phyloP scores from a whole-genome alignment of 2,797 vertebrate genomes.

The Cirrhinus mrigala region DNA sequence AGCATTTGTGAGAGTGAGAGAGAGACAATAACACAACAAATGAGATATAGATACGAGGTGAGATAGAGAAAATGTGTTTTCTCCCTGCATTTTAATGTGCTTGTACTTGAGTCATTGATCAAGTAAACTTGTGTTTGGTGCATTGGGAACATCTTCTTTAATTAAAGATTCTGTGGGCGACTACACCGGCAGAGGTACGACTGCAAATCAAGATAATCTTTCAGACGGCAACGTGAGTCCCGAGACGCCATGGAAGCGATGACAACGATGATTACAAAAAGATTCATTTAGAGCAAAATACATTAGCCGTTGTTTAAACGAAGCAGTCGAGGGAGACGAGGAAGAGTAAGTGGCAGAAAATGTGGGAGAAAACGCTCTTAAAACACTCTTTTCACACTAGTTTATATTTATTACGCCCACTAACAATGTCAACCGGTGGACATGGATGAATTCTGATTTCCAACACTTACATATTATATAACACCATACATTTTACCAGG shows the following conservation, averaged over 20 bases:
- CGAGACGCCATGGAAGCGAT: slow-evolving; percentile 55
- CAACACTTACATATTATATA: background rate
- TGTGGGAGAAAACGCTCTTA: background rate
- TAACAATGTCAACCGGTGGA: background rate
- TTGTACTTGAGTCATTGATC: slow-evolving; percentile 72
- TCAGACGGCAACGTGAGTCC: slow-evolving; percentile 64
- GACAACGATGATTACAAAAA: slow-evolving; percentile 41
- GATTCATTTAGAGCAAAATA: slow-evolving; percentile 22
- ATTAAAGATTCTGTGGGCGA: slow-evolving; percentile 72
- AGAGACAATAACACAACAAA: slow-evolving; percentile 19
- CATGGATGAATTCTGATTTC: background rate
- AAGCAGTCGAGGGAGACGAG: background rate
- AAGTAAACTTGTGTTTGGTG: slow-evolving; percentile 59
- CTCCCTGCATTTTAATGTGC: slow-evolving; percentile 45
- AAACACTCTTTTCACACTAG: background rate
- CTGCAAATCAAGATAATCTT: slow-evolving; percentile 72
- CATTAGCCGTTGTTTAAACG: background rate
- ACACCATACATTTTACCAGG: background rate
- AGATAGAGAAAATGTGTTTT: slow-evolving; percentile 42
- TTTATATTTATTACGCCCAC: background rate
- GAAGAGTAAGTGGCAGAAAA: background rate
- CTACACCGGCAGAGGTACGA: slow-evolving; percentile 69
- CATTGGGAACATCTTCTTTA: slow-evolving; percentile 67
- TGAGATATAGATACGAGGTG: slow-evolving; percentile 21
- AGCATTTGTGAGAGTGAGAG: background rate